Percentiles rank a stretch among this genome's conserved stretches.
phyloP scores from a whole-genome alignment of 2,113 vertebrate genomes.

The Scartelaos histophorus region DNA sequence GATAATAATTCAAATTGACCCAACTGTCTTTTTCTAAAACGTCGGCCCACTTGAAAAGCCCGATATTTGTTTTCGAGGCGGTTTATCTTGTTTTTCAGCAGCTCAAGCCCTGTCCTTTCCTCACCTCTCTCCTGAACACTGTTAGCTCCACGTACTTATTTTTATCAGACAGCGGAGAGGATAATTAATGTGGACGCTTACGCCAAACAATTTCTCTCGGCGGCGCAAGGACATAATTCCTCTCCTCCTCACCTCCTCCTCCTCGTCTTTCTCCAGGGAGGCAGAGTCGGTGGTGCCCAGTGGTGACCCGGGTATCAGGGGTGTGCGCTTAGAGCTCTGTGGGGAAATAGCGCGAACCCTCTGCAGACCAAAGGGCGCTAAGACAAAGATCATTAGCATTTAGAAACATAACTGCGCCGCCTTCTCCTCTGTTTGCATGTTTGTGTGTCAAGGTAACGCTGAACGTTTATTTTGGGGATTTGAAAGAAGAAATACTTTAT shows the following conservation, averaged over 20 bases:
- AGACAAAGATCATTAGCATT: conserved; percentile 17
- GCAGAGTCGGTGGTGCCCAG: conserved; percentile 8
- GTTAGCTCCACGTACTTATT: background rate
- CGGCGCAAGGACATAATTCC: conserved; percentile 21
- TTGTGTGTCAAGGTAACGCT: conserved; percentile 9
- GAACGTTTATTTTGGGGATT: background rate
- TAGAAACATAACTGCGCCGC: conserved; percentile 11
- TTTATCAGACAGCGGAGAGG: conserved; percentile 14
- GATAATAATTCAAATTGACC: too few species aligned
- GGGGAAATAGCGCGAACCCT: conserved; percentile 8
- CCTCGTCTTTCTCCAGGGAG: background rate
- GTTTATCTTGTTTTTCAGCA: background rate
- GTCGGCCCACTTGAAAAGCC: background rate
- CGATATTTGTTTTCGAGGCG: background rate
- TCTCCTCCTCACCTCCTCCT: background rate
- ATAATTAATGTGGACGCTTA: conserved; percentile 5
- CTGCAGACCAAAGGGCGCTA: conserved; percentile 12
- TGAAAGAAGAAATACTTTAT: background rate
- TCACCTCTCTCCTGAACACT: background rate
- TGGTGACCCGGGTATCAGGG: conserved; percentile 16
- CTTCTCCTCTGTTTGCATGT: background rate
- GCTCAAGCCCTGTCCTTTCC: background rate
- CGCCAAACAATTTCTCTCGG: conserved; percentile 1
- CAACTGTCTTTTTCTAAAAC: background rate
- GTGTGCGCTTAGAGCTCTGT: conserved; percentile 11